Base-by-base conservation (phyloP, 53 echinoderm and acorn worm genomes). In the Arbacia lixula region DNA sequence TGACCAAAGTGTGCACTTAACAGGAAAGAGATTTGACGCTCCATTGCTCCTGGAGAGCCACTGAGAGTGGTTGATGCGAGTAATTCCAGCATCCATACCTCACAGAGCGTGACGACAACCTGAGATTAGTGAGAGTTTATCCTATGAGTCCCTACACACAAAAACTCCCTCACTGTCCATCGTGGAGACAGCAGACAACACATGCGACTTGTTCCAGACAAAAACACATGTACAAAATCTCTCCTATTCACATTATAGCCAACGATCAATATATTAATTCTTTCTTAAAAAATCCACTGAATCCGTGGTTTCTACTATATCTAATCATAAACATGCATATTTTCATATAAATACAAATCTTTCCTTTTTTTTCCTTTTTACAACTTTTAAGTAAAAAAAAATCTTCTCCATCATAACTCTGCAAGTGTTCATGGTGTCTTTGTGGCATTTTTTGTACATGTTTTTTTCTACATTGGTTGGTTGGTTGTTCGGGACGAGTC, bases 281-380 rank as follows among this genome's bases (percentile, higher is more conserved):
- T n/a, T n/a, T n/a, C n/a, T 77, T 57, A 77, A 76, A 77, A 77
- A 26, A 34, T 49, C 78, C 53, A 74, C 78, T 57, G 35, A 39
- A 38, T 16, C 37, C 11, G 57, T 30, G 78, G 60, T 77, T 54
- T 58, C 60, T 77, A 77, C 78, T 57, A 3, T 38, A 57, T 40
- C 58, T 43, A 57, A 77, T 60, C 16, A 55, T 77, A 58, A 60
- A 77, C 78, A 77, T 77, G 78, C 78, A 77, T 77, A 60, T 77
- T 77, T 77, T 77, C 78, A 77, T 77, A 77, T 77, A 77, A 77
- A 77, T 77, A 77, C 78, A 77, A 54, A 75, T 40, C 54, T 77
- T 5, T 21, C 21, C 60, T 77, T 60, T 77, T 32, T 64, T 58
- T 77, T 77, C 36, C 40, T 74, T 77, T 58, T 77, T 57, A 77